Evolutionary conservation across 1,140 invertebrate species (phyloP).

Genomic region (Drosophila murphyi): DNA sequence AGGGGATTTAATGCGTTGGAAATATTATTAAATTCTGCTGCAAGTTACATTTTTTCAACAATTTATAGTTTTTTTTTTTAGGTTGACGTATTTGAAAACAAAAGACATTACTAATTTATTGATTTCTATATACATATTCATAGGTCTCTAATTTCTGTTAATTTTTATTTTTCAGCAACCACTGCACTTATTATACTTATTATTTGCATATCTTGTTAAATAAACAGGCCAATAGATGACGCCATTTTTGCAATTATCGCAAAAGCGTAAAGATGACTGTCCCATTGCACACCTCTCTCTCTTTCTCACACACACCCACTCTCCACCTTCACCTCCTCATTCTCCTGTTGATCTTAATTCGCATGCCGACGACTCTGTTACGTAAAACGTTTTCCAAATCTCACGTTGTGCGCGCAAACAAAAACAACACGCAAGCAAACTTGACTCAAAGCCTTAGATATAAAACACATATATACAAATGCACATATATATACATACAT

Average conservation of each 20-base stretch:
- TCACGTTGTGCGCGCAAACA: conserved; percentile 67
- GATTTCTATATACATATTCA: too few species aligned
- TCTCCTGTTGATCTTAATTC: conserved; percentile 39
- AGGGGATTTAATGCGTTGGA: too few species aligned
- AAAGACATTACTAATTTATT: too few species aligned
- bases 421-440: conserved; percentile 64
- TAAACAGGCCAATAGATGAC: conserved; percentile 20
- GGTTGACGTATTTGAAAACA: too few species aligned
- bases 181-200: neutral
- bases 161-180: neutral
- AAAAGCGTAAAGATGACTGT: conserved; percentile 24
- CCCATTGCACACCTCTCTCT: too few species aligned
- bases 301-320: neutral
- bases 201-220: neutral
- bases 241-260: conserved; percentile 33
- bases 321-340: neutral
- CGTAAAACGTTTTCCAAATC: conserved; percentile 72
- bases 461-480: conserved; percentile 26
- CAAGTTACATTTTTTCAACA: too few species aligned
- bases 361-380: conserved; percentile 44
- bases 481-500: too few species aligned
- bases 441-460: conserved; percentile 65
- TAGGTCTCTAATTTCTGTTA: too few species aligned
- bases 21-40: too few species aligned
- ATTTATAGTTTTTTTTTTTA: too few species aligned